These are phyloP conservation scores for Nibea albiflora DNA, from an alignment of 2,113 vertebrate genomes.

Conservation along the genomic window DNA sequence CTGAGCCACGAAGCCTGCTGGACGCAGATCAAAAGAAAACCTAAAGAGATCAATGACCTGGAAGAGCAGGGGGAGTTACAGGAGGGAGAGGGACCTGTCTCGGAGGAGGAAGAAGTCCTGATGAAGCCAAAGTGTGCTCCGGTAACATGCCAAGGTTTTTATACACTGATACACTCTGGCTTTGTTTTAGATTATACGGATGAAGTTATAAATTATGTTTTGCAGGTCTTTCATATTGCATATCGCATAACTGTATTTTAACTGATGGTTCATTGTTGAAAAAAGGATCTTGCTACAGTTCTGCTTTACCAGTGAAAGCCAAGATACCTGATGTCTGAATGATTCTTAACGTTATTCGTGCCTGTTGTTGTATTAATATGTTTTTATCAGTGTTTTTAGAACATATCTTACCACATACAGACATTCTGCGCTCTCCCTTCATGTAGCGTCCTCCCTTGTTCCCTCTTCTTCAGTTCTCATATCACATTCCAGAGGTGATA, in stretches of 20 bases:
- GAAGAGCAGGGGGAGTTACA: conserved; percentile 2
- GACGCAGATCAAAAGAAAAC: conserved; percentile 16
- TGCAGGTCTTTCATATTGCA: conserved; percentile 12
- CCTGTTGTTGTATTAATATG: conserved; percentile 18
- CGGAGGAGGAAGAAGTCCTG: neutral
- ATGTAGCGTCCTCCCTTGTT: neutral
- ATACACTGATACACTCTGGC: conserved; percentile 31
- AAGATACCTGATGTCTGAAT: conserved; percentile 23
- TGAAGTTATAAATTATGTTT: conserved; percentile 40
- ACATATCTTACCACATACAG: conserved; percentile 10
- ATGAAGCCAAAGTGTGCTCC: conserved; percentile 11
- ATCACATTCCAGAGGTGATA: conserved; percentile 25
- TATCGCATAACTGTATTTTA: conserved; percentile 2
- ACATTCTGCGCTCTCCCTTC: neutral
- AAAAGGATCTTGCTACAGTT: conserved; percentile 40
- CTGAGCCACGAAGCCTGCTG: conserved; percentile 73
- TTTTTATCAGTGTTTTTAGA: conserved; percentile 12
- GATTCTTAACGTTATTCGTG: conserved; percentile 6
- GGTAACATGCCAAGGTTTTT: conserved; percentile 59
- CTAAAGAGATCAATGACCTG: neutral
- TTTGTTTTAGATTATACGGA: conserved; percentile 13
- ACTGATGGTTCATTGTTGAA: conserved; percentile 14
- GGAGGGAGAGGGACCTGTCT: neutral
- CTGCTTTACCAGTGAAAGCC: conserved; percentile 37
- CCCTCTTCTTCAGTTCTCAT: neutral